These are phyloP conservation scores for Drosophila cracens DNA, from an alignment of 2,888 invertebrate species.

Conservation along the genomic window DNA sequence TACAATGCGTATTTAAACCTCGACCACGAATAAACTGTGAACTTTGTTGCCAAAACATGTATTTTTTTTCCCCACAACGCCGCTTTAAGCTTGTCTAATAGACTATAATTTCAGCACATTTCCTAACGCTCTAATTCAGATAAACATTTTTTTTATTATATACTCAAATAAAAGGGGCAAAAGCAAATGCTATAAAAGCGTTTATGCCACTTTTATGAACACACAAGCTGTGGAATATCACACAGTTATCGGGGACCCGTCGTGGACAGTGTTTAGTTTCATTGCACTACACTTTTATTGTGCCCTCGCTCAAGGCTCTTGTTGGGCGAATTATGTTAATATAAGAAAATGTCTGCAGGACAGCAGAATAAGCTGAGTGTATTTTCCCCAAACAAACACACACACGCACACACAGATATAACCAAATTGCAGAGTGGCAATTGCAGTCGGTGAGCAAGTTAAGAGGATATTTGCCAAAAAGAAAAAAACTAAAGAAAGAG, in stretches of 20 bases:
- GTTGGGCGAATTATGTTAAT: constrained; percentile 53
- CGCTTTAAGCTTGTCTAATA: constrained; percentile 35
- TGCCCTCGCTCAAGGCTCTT: constrained; percentile 60
- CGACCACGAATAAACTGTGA: neutral
- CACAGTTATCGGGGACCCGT: constrained; percentile 63
- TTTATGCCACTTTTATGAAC: constrained; percentile 76
- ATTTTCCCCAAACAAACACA: neutral
- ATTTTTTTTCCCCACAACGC: neutral
- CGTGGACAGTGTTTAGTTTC: constrained; percentile 57
- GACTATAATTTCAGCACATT: constrained; percentile 46
- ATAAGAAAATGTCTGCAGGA: constrained; percentile 39
- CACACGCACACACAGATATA: neutral
- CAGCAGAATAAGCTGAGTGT: constrained; percentile 9
- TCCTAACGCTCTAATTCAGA: constrained; percentile 51
- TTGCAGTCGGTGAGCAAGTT: constrained; percentile 54
- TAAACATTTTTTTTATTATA: constrained; percentile 42
- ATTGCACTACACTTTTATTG: constrained; percentile 68
- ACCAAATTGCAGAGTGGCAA: constrained; percentile 38
- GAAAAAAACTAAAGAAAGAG: constrained; percentile 3
- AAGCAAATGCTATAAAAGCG: constrained; percentile 64
- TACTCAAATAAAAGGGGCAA: constrained; percentile 58
- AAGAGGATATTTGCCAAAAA: constrained; percentile 25
- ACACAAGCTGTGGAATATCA: constrained; percentile 76
- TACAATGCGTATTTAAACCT: neutral
- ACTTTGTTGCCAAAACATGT: constrained; percentile 1